phyloP scores from a whole-genome alignment of 2,888 invertebrate species.

The Gymnoscelis rufifasciata region DNA sequence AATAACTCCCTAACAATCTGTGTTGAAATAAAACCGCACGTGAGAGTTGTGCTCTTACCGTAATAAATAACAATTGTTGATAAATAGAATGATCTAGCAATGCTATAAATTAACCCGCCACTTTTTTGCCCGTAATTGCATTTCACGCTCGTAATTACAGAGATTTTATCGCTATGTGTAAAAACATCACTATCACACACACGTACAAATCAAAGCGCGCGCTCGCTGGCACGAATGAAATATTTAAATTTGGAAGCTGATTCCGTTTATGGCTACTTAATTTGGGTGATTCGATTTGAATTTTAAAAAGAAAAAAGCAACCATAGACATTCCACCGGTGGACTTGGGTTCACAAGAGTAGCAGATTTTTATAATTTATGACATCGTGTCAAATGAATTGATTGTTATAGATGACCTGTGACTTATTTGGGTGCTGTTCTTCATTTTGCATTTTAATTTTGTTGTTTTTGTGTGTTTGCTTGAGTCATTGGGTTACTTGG shows the following conservation, averaged over 20 bases:
- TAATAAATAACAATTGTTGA: constrained; percentile 16
- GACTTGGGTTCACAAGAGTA: constrained; percentile 28
- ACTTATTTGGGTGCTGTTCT: constrained; percentile 19
- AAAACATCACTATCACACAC: constrained; percentile 49
- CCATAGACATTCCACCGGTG: constrained; percentile 63
- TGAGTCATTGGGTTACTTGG: too few relatives aligned
- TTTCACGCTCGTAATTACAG: constrained; percentile 18
- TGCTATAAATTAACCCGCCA: constrained; percentile 18
- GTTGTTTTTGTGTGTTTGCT: constrained; percentile 3
- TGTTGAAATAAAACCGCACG: too few relatives aligned
- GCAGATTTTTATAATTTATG: constrained; percentile 39
- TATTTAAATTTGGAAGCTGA: constrained; percentile 80
- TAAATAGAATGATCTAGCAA: constrained; percentile 14
- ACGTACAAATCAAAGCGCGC: constrained; percentile 66
- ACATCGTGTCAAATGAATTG: constrained; percentile 28
- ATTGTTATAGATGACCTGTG: constrained; percentile 30
- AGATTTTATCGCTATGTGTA: constrained; percentile 28
- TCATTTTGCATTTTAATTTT: constrained; percentile 13
- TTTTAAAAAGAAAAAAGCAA: constrained; percentile 65
- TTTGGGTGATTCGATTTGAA: constrained; percentile 80
- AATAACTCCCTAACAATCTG: too few relatives aligned
- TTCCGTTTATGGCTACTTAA: constrained; percentile 80
- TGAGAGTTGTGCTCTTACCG: constrained; percentile 8
- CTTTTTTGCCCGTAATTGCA: constrained; percentile 23
- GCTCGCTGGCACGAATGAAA: constrained; percentile 69